Evolutionary conservation across 2,888 invertebrate species (phyloP).

Genomic region (Orthosia gothica): DNA sequence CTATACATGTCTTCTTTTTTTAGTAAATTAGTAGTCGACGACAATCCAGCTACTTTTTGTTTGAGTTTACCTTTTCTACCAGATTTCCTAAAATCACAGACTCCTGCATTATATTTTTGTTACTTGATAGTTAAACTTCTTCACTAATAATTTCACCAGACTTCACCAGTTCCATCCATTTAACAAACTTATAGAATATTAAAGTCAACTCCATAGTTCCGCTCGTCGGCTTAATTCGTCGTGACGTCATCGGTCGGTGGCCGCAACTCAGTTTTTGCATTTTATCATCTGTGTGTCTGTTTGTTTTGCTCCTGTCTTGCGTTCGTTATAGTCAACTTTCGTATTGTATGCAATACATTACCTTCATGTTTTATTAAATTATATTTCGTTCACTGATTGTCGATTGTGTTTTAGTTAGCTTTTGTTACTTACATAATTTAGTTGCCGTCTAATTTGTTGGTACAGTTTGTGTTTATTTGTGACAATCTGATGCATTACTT

Average conservation of each 20-base stretch:
- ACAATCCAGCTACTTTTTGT: too few relatives aligned
- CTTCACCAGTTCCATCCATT: background rate
- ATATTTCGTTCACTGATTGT: constrained; percentile 19
- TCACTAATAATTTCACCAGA: too few relatives aligned
- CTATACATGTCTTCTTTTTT: too few relatives aligned
- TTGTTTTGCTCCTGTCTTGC: constrained; percentile 71
- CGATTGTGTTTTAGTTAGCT: background rate
- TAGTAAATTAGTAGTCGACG: too few relatives aligned
- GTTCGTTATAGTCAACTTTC: constrained; percentile 31
- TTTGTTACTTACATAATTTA: background rate
- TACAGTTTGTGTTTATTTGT: background rate
- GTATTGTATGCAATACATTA: constrained; percentile 37
- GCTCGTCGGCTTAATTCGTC: constrained; percentile 75
- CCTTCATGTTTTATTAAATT: constrained; percentile 37
- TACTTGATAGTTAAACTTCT: too few relatives aligned
- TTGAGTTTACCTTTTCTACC: too few relatives aligned
- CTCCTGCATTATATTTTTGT: too few relatives aligned
- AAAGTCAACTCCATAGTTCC: constrained; percentile 68
- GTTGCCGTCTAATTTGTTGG: background rate
- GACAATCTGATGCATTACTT: background rate
- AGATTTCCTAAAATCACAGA: too few relatives aligned
- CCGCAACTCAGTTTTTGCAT: constrained; percentile 81
- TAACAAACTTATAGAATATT: background rate
- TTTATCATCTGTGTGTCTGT: constrained; percentile 72
- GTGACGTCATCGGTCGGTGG: constrained; percentile 77